A percentile compares a stretch with the other conserved stretches of the same genome.
phyloP scores from a whole-genome alignment of 2,888 invertebrate genomes.

The Lasioglossum morio region DNA sequence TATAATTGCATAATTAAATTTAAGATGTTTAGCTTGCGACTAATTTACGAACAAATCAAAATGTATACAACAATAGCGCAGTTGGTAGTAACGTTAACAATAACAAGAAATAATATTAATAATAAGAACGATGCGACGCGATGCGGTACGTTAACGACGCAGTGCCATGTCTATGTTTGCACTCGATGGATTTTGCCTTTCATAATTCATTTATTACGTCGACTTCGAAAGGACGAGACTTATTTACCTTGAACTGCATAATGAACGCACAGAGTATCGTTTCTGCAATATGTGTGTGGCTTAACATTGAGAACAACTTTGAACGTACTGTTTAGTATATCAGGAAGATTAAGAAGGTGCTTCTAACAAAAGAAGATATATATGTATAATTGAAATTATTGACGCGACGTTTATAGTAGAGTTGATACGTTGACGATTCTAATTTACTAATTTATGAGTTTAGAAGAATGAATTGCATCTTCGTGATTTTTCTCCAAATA shows the following conservation, averaged over 20 bases:
- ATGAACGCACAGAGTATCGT: slow-evolving; percentile 58
- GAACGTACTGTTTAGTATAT: slow-evolving; percentile 17
- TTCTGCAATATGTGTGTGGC: slow-evolving; percentile 37
- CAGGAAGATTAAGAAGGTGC: slow-evolving; percentile 27
- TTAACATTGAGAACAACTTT: slow-evolving; percentile 34
- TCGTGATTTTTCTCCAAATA: background rate
- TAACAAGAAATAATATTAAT: slow-evolving; percentile 16
- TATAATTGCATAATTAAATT: slow-evolving; percentile 38
- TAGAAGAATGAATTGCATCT: background rate
- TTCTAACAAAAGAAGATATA: slow-evolving; percentile 21
- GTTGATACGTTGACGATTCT: slow-evolving; percentile 31
- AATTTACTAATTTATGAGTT: slow-evolving; percentile 20
- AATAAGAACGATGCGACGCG: slow-evolving; percentile 25
- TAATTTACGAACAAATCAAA: slow-evolving; percentile 55
- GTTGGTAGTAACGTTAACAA: slow-evolving; percentile 37
- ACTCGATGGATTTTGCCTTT: slow-evolving; percentile 21
- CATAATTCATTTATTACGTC: slow-evolving; percentile 22
- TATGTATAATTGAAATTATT: slow-evolving; percentile 24
- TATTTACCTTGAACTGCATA: slow-evolving; percentile 37
- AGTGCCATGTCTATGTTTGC: slow-evolving; percentile 47
- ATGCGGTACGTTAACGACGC: slow-evolving; percentile 30
- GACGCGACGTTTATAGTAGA: slow-evolving; percentile 21
- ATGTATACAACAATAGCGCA: slow-evolving; percentile 46
- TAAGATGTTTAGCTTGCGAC: slow-evolving; percentile 30
- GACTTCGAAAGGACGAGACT: background rate